Base-by-base conservation (phyloP, 2,113 vertebrate genomes). In the Oriolus oriolus region DNA sequence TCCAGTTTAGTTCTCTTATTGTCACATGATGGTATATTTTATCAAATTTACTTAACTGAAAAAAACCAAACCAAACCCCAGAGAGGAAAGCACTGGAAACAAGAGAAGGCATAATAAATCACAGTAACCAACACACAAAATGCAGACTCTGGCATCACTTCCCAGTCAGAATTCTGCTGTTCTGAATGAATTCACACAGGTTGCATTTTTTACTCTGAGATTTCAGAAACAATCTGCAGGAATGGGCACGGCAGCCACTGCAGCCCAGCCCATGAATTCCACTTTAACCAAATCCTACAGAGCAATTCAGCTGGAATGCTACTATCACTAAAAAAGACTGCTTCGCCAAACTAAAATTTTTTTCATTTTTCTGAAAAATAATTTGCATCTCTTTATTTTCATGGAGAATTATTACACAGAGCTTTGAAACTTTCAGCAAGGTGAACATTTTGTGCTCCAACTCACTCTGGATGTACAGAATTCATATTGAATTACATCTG, bases 1-100 rank as follows among this genome's bases (percentile, higher is more conserved):
- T 91, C 93, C 90, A 74, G 90, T 96, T 87, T 88, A 59, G 69
- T 85, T 94, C 90, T 91, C 89, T 91, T 56, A 63, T 71, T 80
- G 94, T 90, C 78, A 59, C 84, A 66, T 83, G 96, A 66, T 90
- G 75, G 80, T 53, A 70, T 64, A 53, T 93, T 95, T 92, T 73
- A 93, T 86, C 26, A 18, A 82, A 96, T 95, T 96, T 95, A 80
- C 63, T 87, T 90, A 87, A 86, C 59, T 54, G 41, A 27, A 74
- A 86, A 41, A 39, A 41, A 56, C 81, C 26, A 31, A 59, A 42
- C 15, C 12, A 16, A 86, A 44, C 50, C 31, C 73, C 63, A 41
- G 27, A 57, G n/a, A 69, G 44, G 39, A 86, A 82, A 87, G 78
- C 61, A 74, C 41, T 89, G 39, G 61, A 90, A 90, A 80, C 33